phyloP scores from a whole-genome alignment of 2,113 vertebrate species.

The Jaculus jaculus region DNA sequence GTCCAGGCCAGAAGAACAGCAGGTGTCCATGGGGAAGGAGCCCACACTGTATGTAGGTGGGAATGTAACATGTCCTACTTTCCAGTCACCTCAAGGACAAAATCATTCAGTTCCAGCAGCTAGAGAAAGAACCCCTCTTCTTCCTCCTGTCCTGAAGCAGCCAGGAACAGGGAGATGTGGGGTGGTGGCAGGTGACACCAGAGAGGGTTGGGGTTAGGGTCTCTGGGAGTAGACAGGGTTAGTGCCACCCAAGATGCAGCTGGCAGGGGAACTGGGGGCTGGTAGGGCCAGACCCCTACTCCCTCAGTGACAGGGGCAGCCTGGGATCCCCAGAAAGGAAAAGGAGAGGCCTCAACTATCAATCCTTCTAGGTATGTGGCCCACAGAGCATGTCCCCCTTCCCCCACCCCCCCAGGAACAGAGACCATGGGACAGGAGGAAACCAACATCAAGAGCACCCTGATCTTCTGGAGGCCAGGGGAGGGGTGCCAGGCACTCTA shows the following conservation, averaged over 20 bases:
- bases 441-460: constrained; percentile 78
- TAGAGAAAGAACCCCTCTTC: background rate
- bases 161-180: background rate
- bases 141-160: background rate
- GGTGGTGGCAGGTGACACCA: background rate
- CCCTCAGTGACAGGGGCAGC: background rate
- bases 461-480: constrained; percentile 62
- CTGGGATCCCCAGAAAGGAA: background rate
- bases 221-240: background rate
- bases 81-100: constrained; percentile 11
- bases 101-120: background rate
- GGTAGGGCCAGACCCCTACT: background rate
- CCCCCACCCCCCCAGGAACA: background rate
- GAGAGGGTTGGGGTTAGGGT: background rate
- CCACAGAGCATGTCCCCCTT: background rate
- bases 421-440: constrained; percentile 74
- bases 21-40: background rate
- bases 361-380: background rate
- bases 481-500: constrained; percentile 80
- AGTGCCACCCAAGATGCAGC: background rate
- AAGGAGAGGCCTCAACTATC: background rate
- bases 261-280: background rate
- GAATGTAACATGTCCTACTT: background rate
- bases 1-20: background rate
- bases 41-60: background rate